phyloP scores from a whole-genome alignment of 2,888 invertebrate species.

The Actias luna region DNA sequence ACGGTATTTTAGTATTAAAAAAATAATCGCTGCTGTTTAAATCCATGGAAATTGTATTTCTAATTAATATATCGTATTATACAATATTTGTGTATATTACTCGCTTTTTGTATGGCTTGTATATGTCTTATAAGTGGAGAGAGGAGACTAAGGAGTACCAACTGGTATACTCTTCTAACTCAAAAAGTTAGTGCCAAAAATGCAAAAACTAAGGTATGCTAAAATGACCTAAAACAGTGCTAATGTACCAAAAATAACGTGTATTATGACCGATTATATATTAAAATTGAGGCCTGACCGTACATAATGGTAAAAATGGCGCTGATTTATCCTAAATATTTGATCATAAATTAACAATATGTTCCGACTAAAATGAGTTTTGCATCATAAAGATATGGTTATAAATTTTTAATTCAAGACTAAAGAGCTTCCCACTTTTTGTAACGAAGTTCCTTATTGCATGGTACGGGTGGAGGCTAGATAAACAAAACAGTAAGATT shows the following conservation, averaged over 20 bases:
- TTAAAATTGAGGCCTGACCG: background rate
- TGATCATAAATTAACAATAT: background rate
- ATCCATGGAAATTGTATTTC: background rate
- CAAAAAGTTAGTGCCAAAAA: too few species aligned
- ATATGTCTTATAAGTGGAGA: background rate
- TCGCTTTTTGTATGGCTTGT: background rate
- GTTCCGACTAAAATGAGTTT: too few species aligned
- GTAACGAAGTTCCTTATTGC: too few species aligned
- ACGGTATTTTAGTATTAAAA: too few species aligned
- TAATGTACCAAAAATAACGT: background rate
- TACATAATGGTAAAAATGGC: background rate
- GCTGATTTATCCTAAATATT: background rate
- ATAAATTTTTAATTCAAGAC: too few species aligned
- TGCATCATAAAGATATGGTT: too few species aligned
- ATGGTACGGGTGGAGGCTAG: too few species aligned
- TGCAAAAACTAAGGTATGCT: background rate
- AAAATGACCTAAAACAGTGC: background rate
- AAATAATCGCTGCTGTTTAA: background rate
- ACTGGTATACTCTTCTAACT: background rate
- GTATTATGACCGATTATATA: background rate
- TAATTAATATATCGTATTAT: background rate
- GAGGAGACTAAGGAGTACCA: background rate
- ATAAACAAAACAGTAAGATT: too few species aligned
- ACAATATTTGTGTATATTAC: too few species aligned
- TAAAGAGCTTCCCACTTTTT: too few species aligned